These are phyloP conservation scores for Lutjanus campechanus DNA, from an alignment of 2,797 vertebrate species.

Conservation along the genomic window DNA sequence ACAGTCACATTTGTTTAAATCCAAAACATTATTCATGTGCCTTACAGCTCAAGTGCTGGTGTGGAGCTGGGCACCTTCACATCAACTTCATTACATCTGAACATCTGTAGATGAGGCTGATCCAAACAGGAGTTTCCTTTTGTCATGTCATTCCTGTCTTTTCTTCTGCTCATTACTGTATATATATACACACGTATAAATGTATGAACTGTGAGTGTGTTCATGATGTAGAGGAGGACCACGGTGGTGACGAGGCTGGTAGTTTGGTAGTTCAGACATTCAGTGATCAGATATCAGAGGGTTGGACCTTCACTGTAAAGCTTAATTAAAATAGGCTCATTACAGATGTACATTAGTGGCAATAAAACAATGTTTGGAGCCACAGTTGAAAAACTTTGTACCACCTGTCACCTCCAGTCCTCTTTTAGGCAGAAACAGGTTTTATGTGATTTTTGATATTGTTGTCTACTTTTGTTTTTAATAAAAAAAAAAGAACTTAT, in stretches of 20 bases:
- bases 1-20: background rate
- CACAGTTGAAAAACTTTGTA: background rate
- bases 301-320: constrained; percentile 1
- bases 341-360: background rate
- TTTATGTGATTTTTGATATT: constrained; percentile 65
- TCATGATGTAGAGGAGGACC: constrained; percentile 11
- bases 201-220: constrained; percentile 35
- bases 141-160: constrained; percentile 23
- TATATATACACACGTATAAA: constrained; percentile 17
- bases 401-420: background rate
- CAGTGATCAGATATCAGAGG: background rate
- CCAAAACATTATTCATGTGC: background rate
- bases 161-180: constrained; percentile 8
- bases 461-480: constrained; percentile 58
- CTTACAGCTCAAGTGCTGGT: constrained; percentile 27
- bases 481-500: constrained; percentile 58
- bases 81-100: background rate
- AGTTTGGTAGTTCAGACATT: background rate
- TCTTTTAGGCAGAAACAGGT: constrained; percentile 39
- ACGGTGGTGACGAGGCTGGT: background rate
- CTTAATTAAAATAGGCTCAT: background rate
- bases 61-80: constrained; percentile 22
- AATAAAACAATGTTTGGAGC: background rate
- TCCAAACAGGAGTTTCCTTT: background rate
- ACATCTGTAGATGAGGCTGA: background rate